phyloP scores from a whole-genome alignment of 2,888 invertebrate genomes.

The Tetheella fluctuosa region DNA sequence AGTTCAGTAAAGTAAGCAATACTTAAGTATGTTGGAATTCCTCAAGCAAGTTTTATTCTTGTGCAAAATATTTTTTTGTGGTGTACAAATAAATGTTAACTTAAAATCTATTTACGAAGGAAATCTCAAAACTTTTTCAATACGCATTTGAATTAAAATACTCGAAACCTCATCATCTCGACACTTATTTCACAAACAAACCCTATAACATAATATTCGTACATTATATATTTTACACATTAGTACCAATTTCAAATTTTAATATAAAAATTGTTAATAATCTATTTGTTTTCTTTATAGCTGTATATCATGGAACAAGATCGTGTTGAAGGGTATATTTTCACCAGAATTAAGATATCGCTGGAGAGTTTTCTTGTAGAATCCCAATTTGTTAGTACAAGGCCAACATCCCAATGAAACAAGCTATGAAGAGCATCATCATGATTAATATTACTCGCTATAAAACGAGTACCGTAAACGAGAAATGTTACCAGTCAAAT shows the following conservation, averaged over 20 bases:
- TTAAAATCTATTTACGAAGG: too few relatives aligned
- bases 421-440: slow-evolving; percentile 8
- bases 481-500: slow-evolving; percentile 51
- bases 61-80: not conserved
- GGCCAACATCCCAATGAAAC: slow-evolving; percentile 3
- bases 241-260: too few relatives aligned
- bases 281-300: not conserved
- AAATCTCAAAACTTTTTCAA: not conserved
- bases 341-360: not conserved
- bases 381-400: not conserved
- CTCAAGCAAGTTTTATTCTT: too few relatives aligned
- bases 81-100: too few relatives aligned
- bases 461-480: slow-evolving; percentile 44
- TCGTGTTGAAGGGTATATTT: not conserved
- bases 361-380: not conserved
- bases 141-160: too few relatives aligned
- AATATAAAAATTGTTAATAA: too few relatives aligned
- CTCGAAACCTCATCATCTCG: not conserved
- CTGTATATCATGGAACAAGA: not conserved
- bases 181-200: not conserved
- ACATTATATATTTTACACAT: too few relatives aligned
- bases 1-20: not conserved
- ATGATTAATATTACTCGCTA: slow-evolving; percentile 43
- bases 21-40: too few relatives aligned
- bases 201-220: too few relatives aligned